A percentile compares a stretch with the other conserved stretches of the same genome.
phyloP scores from a whole-genome alignment of 2,888 invertebrate genomes.

The Euzetes globulus region DNA sequence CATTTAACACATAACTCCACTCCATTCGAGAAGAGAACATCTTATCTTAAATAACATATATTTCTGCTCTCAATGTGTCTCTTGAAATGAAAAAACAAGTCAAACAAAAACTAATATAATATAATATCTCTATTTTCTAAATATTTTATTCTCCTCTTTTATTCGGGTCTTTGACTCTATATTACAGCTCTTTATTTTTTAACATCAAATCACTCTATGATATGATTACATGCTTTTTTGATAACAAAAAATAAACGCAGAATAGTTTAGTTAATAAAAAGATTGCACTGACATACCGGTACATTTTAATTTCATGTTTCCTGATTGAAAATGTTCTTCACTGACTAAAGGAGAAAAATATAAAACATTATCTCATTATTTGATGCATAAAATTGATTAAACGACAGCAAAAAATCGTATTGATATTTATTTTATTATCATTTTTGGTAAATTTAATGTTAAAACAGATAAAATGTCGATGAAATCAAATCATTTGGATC shows the following conservation, averaged over 20 bases:
- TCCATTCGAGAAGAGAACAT: not conserved
- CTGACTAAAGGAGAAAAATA: not conserved
- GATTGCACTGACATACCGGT: not conserved
- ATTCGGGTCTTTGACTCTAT: not conserved
- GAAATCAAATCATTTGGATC: not conserved
- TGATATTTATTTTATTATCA: not conserved
- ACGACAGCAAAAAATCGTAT: not conserved
- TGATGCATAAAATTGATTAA: not conserved
- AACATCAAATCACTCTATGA: no score
- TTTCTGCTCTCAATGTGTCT: not conserved
- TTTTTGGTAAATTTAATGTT: not conserved
- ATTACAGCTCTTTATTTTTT: no score
- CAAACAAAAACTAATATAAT: not conserved
- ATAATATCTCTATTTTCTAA: not conserved
- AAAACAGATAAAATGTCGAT: not conserved
- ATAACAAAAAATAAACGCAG: no score
- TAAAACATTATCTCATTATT: not conserved
- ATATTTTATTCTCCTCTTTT: not conserved
- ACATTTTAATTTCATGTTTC: slow-evolving; percentile 25
- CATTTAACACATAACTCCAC: slow-evolving; percentile 1
- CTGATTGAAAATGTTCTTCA: slow-evolving; percentile 22
- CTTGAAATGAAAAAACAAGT: not conserved
- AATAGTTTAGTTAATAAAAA: not conserved
- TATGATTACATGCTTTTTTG: no score
- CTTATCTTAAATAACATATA: slow-evolving; percentile 8